These are phyloP conservation scores for Ectemnius lituratus DNA, from an alignment of 2,888 invertebrate genomes.

Conservation along the genomic window DNA sequence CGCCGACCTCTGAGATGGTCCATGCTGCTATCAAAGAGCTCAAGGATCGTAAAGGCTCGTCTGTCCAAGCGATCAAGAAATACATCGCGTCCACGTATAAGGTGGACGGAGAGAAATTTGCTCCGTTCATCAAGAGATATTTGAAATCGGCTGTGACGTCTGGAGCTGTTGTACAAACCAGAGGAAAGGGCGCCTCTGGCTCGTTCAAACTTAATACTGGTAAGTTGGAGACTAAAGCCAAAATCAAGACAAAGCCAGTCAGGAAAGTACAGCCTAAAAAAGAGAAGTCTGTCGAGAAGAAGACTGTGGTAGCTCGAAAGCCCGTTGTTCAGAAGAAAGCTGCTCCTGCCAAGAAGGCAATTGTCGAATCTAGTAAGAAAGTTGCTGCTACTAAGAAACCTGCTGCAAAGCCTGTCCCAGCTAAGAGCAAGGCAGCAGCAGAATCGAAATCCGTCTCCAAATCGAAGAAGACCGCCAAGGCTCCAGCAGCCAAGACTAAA, in stretches of 20 bases:
- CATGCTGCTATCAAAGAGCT: constrained; percentile 79
- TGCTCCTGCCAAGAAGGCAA: constrained; percentile 61
- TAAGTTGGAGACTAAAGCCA: constrained; percentile 30
- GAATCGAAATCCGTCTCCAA: constrained; percentile 62
- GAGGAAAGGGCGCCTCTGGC: constrained; percentile 80
- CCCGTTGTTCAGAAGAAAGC: constrained; percentile 53
- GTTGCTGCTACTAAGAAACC: constrained; percentile 46
- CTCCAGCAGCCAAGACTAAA: constrained; percentile 73
- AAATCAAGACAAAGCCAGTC: constrained; percentile 22
- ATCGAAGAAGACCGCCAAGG: constrained; percentile 72
- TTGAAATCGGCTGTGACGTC: constrained; percentile 80
- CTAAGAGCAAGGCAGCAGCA: constrained; percentile 38
- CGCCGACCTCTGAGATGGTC: constrained; percentile 80
- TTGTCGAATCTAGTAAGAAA: constrained; percentile 44
- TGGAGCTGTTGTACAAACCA: constrained; percentile 79
- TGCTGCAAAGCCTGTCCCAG: constrained; percentile 18
- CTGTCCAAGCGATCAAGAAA: constrained; percentile 82
- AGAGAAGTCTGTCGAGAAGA: constrained; percentile 47
- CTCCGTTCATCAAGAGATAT: constrained; percentile 81
- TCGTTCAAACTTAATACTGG: constrained; percentile 77
- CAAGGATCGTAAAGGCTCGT: constrained; percentile 82
- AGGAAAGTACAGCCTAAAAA: constrained; percentile 25
- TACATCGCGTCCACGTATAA: constrained; percentile 82
- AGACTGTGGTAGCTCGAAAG: constrained; percentile 29
- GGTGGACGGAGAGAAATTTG: constrained; percentile 80